Conservation (phyloP, 1,140 invertebrate species). For the Plodia interpunctella region DNA sequence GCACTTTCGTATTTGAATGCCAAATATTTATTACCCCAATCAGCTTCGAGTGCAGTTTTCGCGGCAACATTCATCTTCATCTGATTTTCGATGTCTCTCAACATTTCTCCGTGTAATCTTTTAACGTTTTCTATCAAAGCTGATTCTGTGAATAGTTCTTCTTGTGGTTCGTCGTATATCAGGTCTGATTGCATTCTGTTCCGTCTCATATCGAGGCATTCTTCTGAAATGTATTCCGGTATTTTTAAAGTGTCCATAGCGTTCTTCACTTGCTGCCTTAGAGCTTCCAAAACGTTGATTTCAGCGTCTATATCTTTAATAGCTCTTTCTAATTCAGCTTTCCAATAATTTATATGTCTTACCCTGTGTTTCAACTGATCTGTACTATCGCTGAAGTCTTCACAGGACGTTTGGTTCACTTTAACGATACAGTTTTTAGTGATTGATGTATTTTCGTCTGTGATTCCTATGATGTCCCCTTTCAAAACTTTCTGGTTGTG, state of each 20-base stretch:
- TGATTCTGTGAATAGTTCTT: constrained; percentile 84
- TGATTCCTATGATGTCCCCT: constrained; percentile 60
- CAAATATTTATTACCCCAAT: constrained; percentile 92
- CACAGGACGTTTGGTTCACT: constrained; percentile 61
- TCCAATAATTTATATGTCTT: constrained; percentile 81
- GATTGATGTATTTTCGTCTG: constrained; percentile 54
- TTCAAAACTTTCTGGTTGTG: constrained; percentile 57
- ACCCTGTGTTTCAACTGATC: constrained; percentile 78
- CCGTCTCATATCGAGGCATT: constrained; percentile 84
- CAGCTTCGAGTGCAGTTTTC: constrained; percentile 86
- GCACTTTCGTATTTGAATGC: constrained; percentile 85
- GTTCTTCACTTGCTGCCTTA: constrained; percentile 79
- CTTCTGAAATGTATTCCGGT: constrained; percentile 80
- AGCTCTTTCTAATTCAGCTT: constrained; percentile 81
- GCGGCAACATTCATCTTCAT: constrained; percentile 83
- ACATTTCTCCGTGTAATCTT: constrained; percentile 63
- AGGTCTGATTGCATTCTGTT: constrained; percentile 86
- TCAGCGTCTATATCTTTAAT: constrained; percentile 81
- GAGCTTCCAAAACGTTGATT: constrained; percentile 78
- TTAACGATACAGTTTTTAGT: constrained; percentile 67
- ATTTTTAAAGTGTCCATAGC: constrained; percentile 79
- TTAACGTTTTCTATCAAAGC: constrained; percentile 81
- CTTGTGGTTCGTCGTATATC: constrained; percentile 87
- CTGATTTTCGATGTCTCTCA: constrained; percentile 84
- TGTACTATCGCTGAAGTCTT: constrained; percentile 77